Conservation (phyloP, 2,113 vertebrate genomes). For the Herpailurus yagouaroundi region DNA sequence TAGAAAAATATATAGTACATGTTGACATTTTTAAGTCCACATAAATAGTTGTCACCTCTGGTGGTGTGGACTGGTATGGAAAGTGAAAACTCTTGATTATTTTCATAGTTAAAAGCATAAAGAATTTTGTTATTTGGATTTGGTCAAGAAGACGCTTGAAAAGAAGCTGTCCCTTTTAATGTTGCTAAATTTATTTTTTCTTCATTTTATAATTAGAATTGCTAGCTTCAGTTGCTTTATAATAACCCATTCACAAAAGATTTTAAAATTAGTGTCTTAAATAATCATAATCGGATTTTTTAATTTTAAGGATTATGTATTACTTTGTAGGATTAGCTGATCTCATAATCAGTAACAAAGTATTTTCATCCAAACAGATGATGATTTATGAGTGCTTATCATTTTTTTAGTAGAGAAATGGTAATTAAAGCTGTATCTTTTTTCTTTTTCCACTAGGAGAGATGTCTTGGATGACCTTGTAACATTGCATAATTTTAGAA, state of each 20-base stretch:
- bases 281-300: neutral
- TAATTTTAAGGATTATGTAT: neutral
- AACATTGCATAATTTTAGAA: constrained; percentile 98
- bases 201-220: constrained; percentile 34
- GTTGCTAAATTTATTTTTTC: neutral
- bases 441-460: constrained; percentile 86
- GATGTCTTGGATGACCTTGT: constrained; percentile 99
- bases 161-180: neutral
- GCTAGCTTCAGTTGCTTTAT: neutral
- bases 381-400: neutral
- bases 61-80: neutral
- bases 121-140: neutral
- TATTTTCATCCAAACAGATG: constrained; percentile 48
- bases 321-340: neutral
- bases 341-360: neutral
- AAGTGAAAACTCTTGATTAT: neutral
- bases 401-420: constrained; percentile 5
- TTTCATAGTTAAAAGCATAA: constrained; percentile 19
- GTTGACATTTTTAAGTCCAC: neutral
- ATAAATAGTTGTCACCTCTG: neutral
- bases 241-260: neutral
- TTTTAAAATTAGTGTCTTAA: constrained; percentile 31
- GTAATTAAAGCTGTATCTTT: constrained; percentile 24
- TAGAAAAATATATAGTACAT: neutral
- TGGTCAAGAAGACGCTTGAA: neutral